phyloP scores from a whole-genome alignment of 2,113 vertebrate species.

The Albula glossodonta region DNA sequence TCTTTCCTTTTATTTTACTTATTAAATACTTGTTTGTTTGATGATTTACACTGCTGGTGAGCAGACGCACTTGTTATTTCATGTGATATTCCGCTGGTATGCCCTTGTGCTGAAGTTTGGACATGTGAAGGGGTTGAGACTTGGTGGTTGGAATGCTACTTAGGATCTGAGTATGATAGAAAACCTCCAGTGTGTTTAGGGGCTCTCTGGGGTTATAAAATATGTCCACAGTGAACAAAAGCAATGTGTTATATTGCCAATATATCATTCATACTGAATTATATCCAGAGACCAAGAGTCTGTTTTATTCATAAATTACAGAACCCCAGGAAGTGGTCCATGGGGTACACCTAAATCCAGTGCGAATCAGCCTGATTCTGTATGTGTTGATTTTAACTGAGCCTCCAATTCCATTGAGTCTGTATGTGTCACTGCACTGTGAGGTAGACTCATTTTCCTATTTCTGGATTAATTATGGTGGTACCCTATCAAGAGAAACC shows the following conservation, averaged over 20 bases:
- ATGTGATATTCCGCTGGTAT: neutral
- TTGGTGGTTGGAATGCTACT: neutral
- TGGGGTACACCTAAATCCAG: neutral
- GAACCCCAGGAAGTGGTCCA: constrained; percentile 1
- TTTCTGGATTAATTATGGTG: neutral
- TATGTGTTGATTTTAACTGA: neutral
- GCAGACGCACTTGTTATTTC: neutral
- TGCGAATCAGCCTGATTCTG: neutral
- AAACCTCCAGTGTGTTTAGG: neutral
- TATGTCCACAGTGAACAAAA: neutral
- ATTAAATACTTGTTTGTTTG: too few relatives aligned
- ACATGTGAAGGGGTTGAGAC: neutral
- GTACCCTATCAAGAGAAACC: neutral
- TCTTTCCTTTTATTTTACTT: neutral
- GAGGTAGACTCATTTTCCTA: neutral
- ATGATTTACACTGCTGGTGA: too few relatives aligned
- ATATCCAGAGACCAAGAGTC: neutral
- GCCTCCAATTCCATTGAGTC: neutral
- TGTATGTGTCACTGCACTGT: neutral
- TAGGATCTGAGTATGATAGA: neutral
- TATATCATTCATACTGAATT: neutral
- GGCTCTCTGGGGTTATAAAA: neutral
- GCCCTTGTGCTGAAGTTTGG: neutral
- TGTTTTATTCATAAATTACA: neutral
- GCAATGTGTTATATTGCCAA: neutral